Percentiles rank a stretch among this genome's conserved stretches.
phyloP scores from a whole-genome alignment of 2,797 vertebrate species.

The Pseudocheirus occidentalis region DNA sequence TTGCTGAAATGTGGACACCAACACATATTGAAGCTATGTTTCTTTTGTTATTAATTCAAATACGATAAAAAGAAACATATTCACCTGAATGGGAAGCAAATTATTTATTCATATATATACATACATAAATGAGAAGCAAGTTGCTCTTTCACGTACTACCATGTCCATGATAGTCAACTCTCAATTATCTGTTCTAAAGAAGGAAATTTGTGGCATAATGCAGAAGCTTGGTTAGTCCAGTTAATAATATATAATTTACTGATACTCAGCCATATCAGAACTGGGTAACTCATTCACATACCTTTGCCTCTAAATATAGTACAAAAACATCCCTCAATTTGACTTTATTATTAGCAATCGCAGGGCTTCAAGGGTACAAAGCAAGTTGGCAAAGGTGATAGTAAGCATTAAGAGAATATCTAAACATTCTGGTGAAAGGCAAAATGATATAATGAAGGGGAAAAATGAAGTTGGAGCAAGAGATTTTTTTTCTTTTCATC shows the following conservation, averaged over 20 bases:
- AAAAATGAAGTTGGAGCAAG: neutral
- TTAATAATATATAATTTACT: neutral
- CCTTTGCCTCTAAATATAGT: neutral
- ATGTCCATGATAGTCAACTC: neutral
- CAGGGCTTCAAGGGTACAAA: neutral
- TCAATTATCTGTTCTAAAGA: neutral
- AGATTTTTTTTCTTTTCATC: conserved; percentile 63
- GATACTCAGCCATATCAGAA: neutral
- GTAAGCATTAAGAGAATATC: neutral
- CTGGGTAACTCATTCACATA: neutral
- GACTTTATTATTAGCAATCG: neutral
- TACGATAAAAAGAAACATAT: neutral
- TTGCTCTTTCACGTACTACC: neutral
- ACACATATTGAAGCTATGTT: neutral
- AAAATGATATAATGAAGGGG: neutral
- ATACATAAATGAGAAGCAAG: neutral
- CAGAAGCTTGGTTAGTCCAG: neutral
- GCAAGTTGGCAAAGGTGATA: neutral
- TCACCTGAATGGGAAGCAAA: neutral
- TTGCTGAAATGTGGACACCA: neutral
- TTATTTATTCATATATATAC: neutral
- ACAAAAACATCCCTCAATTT: neutral
- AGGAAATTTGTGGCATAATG: neutral
- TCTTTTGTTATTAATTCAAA: neutral
- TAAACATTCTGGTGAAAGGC: neutral